A percentile compares a stretch with the other conserved stretches of the same genome.
Conservation (phyloP, 2,888 invertebrate genomes). For the Platycnemis pennipes region DNA sequence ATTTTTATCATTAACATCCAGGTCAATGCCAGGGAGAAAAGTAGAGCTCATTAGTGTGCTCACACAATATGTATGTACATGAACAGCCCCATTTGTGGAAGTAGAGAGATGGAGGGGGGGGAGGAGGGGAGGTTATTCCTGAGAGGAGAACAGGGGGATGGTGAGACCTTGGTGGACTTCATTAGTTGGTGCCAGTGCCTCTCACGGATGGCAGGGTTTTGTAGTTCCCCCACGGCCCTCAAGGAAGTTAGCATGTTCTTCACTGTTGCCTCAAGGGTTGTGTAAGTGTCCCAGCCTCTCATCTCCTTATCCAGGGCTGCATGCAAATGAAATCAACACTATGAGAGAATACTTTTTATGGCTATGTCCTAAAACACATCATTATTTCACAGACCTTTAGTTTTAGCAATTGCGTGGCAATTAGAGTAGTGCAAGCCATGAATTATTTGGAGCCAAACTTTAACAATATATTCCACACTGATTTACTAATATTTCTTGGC, state of each 20-base stretch:
- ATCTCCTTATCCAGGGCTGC: slow-evolving; percentile 95
- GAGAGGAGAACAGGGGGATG: neutral
- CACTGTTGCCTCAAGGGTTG: slow-evolving; percentile 92
- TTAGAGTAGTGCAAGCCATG: too few relatives aligned
- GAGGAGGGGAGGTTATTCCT: neutral
- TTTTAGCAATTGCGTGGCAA: too few relatives aligned
- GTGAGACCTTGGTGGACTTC: slow-evolving; percentile 95
- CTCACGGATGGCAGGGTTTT: slow-evolving; percentile 97
- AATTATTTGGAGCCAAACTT: too few relatives aligned
- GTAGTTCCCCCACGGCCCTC: slow-evolving; percentile 96
- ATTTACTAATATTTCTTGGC: too few relatives aligned
- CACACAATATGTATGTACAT: neutral
- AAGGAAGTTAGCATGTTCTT: slow-evolving; percentile 98
- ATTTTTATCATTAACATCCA: too few relatives aligned
- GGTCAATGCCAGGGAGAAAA: too few relatives aligned
- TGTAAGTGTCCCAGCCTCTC: slow-evolving; percentile 96
- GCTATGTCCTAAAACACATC: too few relatives aligned
- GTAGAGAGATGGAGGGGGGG: neutral
- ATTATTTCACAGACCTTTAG: too few relatives aligned
- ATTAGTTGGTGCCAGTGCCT: slow-evolving; percentile 98
- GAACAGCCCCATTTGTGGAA: neutral
- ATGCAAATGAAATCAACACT: too few relatives aligned
- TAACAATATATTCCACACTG: too few relatives aligned
- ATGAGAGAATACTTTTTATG: too few relatives aligned
- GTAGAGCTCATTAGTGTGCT: too few relatives aligned